phyloP scores from a whole-genome alignment of 2,888 invertebrate genomes.

The Thereva nobilitata region DNA sequence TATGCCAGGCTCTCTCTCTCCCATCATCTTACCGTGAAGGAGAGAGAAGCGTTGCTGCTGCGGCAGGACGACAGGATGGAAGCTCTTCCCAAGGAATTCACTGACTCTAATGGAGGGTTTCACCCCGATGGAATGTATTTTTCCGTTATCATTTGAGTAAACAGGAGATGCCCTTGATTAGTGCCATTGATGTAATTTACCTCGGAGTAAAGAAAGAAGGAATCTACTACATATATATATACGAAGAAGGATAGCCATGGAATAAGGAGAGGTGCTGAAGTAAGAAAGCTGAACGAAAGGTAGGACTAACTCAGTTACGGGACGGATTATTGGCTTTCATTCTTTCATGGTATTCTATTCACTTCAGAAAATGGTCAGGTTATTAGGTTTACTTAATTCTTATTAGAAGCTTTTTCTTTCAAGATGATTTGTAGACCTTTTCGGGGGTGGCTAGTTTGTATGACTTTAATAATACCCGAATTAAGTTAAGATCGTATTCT shows the following conservation, averaged over 20 bases:
- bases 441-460: too few relatives aligned
- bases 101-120: background rate
- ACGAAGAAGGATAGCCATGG: too few relatives aligned
- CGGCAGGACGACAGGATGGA: background rate
- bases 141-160: conserved; percentile 26
- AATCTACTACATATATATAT: background rate
- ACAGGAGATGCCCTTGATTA: conserved; percentile 33
- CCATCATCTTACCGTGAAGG: background rate
- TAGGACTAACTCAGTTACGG: conserved; percentile 7
- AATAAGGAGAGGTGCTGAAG: conserved; percentile 8
- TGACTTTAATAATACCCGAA: too few relatives aligned
- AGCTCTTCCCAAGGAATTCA: conserved; percentile 2
- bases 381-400: conserved; percentile 23
- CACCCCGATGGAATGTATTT: conserved; percentile 21
- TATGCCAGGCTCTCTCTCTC: background rate
- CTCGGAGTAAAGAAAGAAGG: conserved; percentile 6
- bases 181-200: conserved; percentile 34
- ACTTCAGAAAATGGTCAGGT: conserved; percentile 13
- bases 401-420: conserved; percentile 16
- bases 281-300: conserved; percentile 10
- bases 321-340: conserved; percentile 9
- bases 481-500: too few relatives aligned
- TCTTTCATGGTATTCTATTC: conserved; percentile 12
- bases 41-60: background rate
- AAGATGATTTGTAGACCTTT: conserved; percentile 19